phyloP scores from a whole-genome alignment of 2,888 invertebrate genomes.

The Drosophila tripunctata region DNA sequence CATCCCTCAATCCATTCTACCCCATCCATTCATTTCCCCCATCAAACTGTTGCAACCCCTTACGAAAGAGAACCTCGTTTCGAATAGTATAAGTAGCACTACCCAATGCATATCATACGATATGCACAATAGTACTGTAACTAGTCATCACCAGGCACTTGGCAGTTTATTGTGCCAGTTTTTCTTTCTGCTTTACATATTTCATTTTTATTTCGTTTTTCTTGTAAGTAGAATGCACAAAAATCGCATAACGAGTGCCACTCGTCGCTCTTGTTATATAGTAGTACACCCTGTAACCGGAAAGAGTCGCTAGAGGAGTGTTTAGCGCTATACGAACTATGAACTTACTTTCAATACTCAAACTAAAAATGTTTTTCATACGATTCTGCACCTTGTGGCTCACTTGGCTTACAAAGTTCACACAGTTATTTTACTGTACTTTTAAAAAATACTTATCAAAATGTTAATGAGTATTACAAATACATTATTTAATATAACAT shows the following conservation, averaged over 20 bases:
- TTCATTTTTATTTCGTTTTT: conserved; percentile 9
- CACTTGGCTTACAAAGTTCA: no score
- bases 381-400: no score
- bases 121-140: background rate
- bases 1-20: background rate
- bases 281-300: conserved; percentile 21
- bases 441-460: no score
- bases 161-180: conserved; percentile 69
- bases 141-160: conserved; percentile 48
- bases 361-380: no score
- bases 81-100: background rate
- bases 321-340: no score
- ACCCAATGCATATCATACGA: background rate
- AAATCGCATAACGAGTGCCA: conserved; percentile 28
- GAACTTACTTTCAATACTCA: no score
- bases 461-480: no score
- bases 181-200: background rate
- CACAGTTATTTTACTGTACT: no score
- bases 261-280: conserved; percentile 19
- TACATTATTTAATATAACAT: no score
- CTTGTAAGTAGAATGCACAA: conserved; percentile 18
- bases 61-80: background rate
- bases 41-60: conserved; percentile 14
- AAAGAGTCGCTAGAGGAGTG: background rate
- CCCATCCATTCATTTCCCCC: background rate